Percentiles rank a stretch among this genome's conserved stretches.
phyloP scores from a whole-genome alignment of 2,797 vertebrate genomes.

The Carcharodon carcharias region DNA sequence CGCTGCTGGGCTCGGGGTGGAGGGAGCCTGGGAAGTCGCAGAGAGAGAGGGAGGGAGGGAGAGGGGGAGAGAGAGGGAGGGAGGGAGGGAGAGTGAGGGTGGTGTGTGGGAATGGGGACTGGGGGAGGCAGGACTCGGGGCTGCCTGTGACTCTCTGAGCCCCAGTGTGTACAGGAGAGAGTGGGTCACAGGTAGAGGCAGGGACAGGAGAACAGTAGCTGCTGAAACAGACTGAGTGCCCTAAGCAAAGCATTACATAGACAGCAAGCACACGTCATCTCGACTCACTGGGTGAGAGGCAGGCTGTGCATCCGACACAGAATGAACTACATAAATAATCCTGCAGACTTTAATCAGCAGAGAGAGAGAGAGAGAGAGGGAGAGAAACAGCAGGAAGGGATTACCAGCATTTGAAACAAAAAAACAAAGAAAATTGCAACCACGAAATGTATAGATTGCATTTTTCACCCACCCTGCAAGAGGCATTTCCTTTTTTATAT shows the following conservation, averaged over 20 bases:
- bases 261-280: background rate
- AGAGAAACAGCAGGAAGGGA: no score
- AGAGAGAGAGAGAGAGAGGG: background rate
- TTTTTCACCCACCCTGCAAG: background rate
- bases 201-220: background rate
- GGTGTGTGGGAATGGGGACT: no score
- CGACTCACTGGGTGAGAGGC: background rate
- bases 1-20: background rate
- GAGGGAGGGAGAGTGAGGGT: no score
- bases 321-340: background rate
- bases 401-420: background rate
- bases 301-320: background rate
- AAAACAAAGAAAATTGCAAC: background rate
- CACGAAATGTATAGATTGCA: background rate
- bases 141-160: background rate
- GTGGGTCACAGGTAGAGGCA: background rate
- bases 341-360: background rate
- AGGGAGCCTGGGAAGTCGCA: no score
- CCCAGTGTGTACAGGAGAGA: background rate
- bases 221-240: background rate
- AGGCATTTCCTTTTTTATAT: no score
- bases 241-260: conserved; percentile 22
- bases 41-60: no score
- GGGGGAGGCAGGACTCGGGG: no score
- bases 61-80: no score